Conservation (phyloP, 1,140 invertebrate species). For the Lordiphosa mommai region DNA sequence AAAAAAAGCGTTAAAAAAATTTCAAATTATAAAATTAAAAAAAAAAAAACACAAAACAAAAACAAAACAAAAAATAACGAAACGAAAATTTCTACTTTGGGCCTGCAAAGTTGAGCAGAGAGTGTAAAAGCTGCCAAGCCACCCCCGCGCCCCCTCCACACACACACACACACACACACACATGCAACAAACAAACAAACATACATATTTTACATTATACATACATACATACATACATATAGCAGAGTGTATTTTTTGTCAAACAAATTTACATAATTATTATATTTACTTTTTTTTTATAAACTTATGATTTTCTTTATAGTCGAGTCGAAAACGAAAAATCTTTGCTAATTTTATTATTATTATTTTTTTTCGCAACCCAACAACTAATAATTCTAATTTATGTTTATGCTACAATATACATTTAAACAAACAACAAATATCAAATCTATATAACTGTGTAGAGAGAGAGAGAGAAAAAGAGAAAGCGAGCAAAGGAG, state of each 20-base stretch:
- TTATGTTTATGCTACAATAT: conserved; percentile 63
- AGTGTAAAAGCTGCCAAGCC: conserved; percentile 19
- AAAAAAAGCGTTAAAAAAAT: conserved; percentile 19
- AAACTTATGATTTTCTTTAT: conserved; percentile 25
- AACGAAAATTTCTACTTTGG: conserved; percentile 1
- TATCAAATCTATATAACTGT: conserved; percentile 12
- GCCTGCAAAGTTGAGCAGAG: conserved; percentile 1
- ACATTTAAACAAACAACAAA: conserved; percentile 33
- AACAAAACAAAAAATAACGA: neutral
- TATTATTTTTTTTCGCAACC: conserved; percentile 34
- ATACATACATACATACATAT: conserved; percentile 53
- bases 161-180: conserved; percentile 30
- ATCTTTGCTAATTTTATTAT: conserved; percentile 30
- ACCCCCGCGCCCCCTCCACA: conserved; percentile 15
- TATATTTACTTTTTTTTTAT: conserved; percentile 8
- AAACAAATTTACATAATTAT: conserved; percentile 68
- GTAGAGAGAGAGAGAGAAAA: neutral
- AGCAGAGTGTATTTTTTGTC: conserved; percentile 74
- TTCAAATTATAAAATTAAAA: conserved; percentile 5
- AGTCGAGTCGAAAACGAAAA: conserved; percentile 31
- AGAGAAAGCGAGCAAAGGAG: conserved; percentile 14
- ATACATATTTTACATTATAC: conserved; percentile 22
- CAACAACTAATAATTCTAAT: conserved; percentile 61
- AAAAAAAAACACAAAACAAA: conserved; percentile 11
- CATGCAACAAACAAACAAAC: conserved; percentile 30